Percentiles rank a stretch among this genome's conserved stretches.
phyloP scores from a whole-genome alignment of 2,113 vertebrate genomes.

The Picathartes gymnocephalus region DNA sequence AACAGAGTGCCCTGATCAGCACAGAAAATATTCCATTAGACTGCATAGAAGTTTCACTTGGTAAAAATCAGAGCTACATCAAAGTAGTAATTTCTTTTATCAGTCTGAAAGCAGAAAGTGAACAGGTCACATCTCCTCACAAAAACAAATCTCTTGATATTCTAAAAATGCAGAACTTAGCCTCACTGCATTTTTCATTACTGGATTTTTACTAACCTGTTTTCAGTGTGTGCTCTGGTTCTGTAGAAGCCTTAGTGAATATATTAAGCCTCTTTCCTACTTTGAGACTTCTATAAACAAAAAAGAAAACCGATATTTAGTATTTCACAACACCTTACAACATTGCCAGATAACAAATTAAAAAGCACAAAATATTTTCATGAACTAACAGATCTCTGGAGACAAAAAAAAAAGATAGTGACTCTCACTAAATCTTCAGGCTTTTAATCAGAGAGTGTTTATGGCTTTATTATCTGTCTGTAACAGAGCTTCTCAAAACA shows the following conservation, averaged over 20 bases:
- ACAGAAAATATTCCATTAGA: neutral
- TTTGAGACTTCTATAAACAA: conserved; percentile 68
- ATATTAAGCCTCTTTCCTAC: conserved; percentile 81
- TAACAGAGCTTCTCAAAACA: conserved; percentile 47
- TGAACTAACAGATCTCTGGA: neutral
- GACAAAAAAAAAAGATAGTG: neutral
- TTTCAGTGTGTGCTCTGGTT: conserved; percentile 31
- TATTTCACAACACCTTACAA: conserved; percentile 50
- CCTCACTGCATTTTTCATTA: neutral
- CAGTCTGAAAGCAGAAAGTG: neutral
- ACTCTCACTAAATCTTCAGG: neutral
- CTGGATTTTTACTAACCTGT: conserved; percentile 73
- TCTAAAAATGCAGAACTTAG: neutral
- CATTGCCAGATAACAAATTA: neutral
- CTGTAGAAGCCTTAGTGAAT: conserved; percentile 69
- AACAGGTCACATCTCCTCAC: neutral
- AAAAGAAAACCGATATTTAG: conserved; percentile 15
- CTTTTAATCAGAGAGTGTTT: conserved; percentile 5
- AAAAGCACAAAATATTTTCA: conserved; percentile 44
- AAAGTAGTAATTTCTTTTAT: neutral
- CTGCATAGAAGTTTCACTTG: neutral
- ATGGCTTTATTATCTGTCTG: conserved; percentile 2
- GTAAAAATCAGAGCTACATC: neutral
- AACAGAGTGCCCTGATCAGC: neutral
- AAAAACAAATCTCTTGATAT: neutral